phyloP scores from a whole-genome alignment of 2,888 invertebrate genomes.

The Tortrix viridana region DNA sequence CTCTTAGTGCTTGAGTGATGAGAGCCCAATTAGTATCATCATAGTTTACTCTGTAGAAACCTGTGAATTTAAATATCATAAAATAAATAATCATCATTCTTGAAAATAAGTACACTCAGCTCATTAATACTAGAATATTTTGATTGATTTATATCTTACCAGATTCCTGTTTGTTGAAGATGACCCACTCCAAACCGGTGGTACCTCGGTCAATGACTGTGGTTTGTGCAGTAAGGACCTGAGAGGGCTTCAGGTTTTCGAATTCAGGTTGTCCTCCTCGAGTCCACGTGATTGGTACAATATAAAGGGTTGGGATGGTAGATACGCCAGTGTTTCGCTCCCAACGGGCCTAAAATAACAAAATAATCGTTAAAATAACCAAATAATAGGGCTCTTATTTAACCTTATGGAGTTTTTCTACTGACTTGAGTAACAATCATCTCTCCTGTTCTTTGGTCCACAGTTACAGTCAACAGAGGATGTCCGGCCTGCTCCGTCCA shows the following conservation, averaged over 20 bases:
- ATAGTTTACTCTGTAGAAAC: slow-evolving; percentile 86
- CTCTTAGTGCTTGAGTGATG: slow-evolving; percentile 76
- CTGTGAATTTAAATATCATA: slow-evolving; percentile 56
- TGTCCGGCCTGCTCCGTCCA: slow-evolving; percentile 87
- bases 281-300: slow-evolving; percentile 77
- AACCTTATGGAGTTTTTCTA: background rate
- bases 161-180: slow-evolving; percentile 85
- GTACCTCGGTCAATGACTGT: slow-evolving; percentile 57
- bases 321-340: slow-evolving; percentile 60
- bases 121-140: background rate
- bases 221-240: slow-evolving; percentile 53
- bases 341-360: slow-evolving; percentile 63
- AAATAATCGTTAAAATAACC: background rate
- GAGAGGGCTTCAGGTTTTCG: slow-evolving; percentile 64
- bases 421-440: slow-evolving; percentile 73
- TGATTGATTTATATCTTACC: slow-evolving; percentile 67
- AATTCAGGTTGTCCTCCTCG: slow-evolving; percentile 68
- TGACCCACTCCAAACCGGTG: slow-evolving; percentile 80
- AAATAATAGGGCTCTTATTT: background rate
- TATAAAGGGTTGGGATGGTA: slow-evolving; percentile 54
- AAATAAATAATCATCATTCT: slow-evolving; percentile 2
- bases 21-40: slow-evolving; percentile 83
- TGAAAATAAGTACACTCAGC: background rate
- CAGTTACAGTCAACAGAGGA: slow-evolving; percentile 81
- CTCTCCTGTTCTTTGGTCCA: slow-evolving; percentile 65